Base-by-base conservation (phyloP, 2,797 vertebrate species). In the Spondyliosoma cantharus region DNA sequence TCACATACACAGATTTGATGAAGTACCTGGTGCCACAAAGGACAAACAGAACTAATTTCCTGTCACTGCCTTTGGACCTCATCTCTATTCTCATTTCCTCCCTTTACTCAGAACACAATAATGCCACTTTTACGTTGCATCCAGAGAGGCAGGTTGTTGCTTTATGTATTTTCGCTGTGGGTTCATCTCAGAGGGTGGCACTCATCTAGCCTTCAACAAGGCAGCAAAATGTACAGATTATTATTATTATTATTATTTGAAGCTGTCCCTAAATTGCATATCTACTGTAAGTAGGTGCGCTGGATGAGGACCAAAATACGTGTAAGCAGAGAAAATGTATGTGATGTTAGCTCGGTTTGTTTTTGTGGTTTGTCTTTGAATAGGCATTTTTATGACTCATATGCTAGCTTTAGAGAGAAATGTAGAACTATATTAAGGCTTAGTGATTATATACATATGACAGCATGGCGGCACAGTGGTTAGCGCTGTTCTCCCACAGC, bases 41-140 rank as follows among this genome's bases (percentile, higher is more conserved):
- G 92, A 94, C 89, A 93, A 94, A 91, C 90, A 93, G 86, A 93
- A 93, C 93, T 94, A 87, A 95, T 95, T 94, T 95, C 93, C 94
- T 94, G 93, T 92, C 90, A 88, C 88, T 84, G 89, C 89, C 85
- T 90, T 93, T 91, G 87, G 89, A 94, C 90, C 90, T 90, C 82
- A 85, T 92, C 87, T 92, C 90, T 91, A 83, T 91, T 93, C 88
- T 91, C 87, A 93, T 93, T 93, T 92, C 91, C 92, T 92, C 86
- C 69, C 74, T 86, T 89, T 86, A 84, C 88, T 87, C 88, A 76
- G 81, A 91, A 87, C 85, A 93, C 89, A 94, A 90, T 93, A 90
- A 91, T 86, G 83, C 74, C 81, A 89, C 87, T 91, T 37, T 92
- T 86, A 80, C 73, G 62, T 74, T 63, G 77, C 76, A 80, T 86